Conservation (phyloP, 1,140 invertebrate species). For the Drosophila bocqueti region DNA sequence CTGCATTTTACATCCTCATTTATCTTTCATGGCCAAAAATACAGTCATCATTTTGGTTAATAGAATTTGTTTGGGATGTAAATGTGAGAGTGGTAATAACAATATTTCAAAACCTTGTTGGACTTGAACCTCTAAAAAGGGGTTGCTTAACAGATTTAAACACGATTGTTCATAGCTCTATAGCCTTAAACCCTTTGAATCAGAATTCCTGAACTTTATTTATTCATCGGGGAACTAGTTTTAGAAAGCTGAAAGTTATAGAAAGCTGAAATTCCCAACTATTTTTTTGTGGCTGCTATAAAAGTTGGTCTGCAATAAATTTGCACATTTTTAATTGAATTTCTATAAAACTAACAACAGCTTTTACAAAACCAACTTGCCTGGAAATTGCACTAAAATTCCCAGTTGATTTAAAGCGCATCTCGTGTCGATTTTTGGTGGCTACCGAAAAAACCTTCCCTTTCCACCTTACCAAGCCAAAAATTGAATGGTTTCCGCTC, state of each 20-base stretch:
- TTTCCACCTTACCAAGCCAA: conserved; percentile 1
- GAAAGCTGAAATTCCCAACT: neutral
- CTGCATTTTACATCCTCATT: conserved; percentile 12
- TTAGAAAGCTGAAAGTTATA: neutral
- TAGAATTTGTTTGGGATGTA: conserved; percentile 10
- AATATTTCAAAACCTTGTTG: neutral
- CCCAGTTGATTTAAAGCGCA: conserved; percentile 1
- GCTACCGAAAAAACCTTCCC: conserved; percentile 11
- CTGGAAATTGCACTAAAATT: conserved; percentile 1
- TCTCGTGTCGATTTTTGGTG: conserved; percentile 10
- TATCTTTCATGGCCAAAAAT: conserved; percentile 11
- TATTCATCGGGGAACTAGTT: neutral
- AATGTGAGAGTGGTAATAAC: conserved; percentile 2
- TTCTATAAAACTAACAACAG: conserved; percentile 7
- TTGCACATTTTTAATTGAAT: conserved; percentile 19
- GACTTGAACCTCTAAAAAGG: neutral
- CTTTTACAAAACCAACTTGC: neutral
- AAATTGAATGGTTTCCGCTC: conserved; percentile 58
- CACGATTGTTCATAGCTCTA: neutral
- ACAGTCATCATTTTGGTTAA: conserved; percentile 19
- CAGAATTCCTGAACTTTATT: neutral
- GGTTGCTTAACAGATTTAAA: neutral
- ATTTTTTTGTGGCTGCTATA: neutral
- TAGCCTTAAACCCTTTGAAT: neutral
- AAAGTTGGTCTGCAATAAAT: conserved; percentile 7